Percentiles rank a stretch among this genome's conserved stretches.
Conservation (phyloP, 2,113 vertebrate species). For the Penelope pileata region DNA sequence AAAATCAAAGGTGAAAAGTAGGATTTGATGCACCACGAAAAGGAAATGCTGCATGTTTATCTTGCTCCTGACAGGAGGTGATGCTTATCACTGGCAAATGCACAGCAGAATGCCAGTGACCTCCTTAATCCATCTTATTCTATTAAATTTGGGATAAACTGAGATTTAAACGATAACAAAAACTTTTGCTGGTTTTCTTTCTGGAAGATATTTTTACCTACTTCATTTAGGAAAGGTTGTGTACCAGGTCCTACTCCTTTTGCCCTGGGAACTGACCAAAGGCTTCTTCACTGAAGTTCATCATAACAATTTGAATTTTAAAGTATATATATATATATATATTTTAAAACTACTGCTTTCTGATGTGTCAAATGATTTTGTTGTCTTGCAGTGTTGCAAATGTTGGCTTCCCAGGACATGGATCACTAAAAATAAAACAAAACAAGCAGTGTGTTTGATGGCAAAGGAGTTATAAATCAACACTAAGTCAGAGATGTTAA, state of each 20-base stretch:
- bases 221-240: not conserved
- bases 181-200: not conserved
- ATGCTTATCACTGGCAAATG: not conserved
- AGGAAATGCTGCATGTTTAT: not conserved
- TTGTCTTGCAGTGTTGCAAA: not conserved
- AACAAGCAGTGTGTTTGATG: not conserved
- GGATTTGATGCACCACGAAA: not conserved
- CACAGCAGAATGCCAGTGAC: not conserved
- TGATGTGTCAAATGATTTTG: not conserved
- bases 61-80: not conserved
- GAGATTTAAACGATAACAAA: not conserved
- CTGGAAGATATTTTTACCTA: not conserved
- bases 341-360: not conserved
- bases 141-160: not conserved
- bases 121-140: not conserved
- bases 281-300: not conserved
- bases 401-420: not conserved
- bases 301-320: not conserved
- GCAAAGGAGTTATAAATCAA: not conserved
- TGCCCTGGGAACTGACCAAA: not conserved
- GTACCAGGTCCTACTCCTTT: not conserved
- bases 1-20: not conserved
- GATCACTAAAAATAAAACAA: not conserved
- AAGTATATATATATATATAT: not conserved
- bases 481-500: not conserved